Evolutionary conservation across 2,888 invertebrate genomes (phyloP).

Genomic region (Limenitis arthemis): DNA sequence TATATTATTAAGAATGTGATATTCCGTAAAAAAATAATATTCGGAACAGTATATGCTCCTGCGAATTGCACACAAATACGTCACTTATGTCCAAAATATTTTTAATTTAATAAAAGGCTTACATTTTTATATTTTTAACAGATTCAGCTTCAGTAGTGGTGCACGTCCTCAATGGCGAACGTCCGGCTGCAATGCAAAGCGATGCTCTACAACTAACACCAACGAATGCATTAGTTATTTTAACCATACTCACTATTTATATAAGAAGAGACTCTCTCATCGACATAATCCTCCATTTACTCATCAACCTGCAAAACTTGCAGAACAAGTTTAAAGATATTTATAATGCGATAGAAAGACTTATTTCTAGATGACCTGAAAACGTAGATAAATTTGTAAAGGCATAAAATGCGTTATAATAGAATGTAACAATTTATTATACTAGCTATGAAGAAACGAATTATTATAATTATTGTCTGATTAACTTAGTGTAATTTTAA

Average conservation of each 20-base stretch:
- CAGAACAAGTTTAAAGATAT: constrained; percentile 8
- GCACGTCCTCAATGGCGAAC: constrained; percentile 85
- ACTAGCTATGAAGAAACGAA: constrained; percentile 51
- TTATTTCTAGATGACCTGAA: constrained; percentile 51
- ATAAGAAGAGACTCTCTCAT: constrained; percentile 30
- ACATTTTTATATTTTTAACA: constrained; percentile 31
- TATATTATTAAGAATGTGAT: too few species aligned
- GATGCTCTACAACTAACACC: constrained; percentile 36
- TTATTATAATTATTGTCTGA: constrained; percentile 38
- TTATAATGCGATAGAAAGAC: constrained; percentile 2
- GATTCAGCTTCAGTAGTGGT: constrained; percentile 88
- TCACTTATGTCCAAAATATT: too few species aligned
- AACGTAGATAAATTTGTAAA: constrained; percentile 22
- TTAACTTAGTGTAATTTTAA: constrained; percentile 17
- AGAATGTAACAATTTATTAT: constrained; percentile 24
- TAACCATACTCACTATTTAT: constrained; percentile 28
- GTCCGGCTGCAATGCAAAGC: constrained; percentile 76
- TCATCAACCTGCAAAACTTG: not conserved
- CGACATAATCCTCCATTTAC: constrained; percentile 6
- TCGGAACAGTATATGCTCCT: too few species aligned
- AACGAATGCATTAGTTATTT: constrained; percentile 31
- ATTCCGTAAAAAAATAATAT: too few species aligned
- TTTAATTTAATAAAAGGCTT: too few species aligned
- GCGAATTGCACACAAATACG: too few species aligned
- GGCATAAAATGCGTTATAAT: constrained; percentile 35